Evolutionary conservation across 2,113 vertebrate genomes (phyloP).

Genomic region (Sinocyclocheilus maitianheensis): DNA sequence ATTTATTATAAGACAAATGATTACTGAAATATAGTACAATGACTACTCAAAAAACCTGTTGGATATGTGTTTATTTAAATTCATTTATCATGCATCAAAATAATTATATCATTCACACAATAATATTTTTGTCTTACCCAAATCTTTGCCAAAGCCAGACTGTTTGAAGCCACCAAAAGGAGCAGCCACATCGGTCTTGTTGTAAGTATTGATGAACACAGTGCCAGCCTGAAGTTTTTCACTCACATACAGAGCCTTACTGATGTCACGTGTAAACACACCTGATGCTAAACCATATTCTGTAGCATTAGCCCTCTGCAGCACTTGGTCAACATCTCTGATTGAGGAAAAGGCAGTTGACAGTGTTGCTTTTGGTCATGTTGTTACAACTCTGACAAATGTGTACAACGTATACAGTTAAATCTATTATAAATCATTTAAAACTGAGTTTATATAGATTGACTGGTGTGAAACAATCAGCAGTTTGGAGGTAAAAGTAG

Average conservation of each 20-base stretch:
- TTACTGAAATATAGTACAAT: neutral
- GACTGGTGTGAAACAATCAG: neutral
- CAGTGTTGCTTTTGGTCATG: neutral
- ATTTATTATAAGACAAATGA: neutral
- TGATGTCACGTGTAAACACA: constrained; percentile 84
- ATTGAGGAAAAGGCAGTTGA: neutral
- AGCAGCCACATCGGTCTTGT: constrained; percentile 72
- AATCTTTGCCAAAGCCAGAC: constrained; percentile 90
- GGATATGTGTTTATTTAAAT: neutral
- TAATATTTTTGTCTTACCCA: constrained; percentile 73
- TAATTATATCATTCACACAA: neutral
- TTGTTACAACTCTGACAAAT: neutral
- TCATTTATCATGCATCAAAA: neutral
- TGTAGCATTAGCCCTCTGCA: constrained; percentile 82
- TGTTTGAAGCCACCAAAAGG: constrained; percentile 90
- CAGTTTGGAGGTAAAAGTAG: neutral
- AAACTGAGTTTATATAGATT: too few species aligned
- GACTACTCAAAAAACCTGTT: neutral
- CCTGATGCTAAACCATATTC: constrained; percentile 88
- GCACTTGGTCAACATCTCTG: constrained; percentile 81
- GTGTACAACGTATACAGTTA: neutral
- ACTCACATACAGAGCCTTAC: constrained; percentile 83
- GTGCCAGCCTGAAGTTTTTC: constrained; percentile 86
- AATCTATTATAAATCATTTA: neutral
- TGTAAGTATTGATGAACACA: constrained; percentile 90